These are phyloP conservation scores for Calyptommatus sinebrachiatus DNA, from an alignment of 2,113 vertebrate genomes.

Conservation along the genomic window DNA sequence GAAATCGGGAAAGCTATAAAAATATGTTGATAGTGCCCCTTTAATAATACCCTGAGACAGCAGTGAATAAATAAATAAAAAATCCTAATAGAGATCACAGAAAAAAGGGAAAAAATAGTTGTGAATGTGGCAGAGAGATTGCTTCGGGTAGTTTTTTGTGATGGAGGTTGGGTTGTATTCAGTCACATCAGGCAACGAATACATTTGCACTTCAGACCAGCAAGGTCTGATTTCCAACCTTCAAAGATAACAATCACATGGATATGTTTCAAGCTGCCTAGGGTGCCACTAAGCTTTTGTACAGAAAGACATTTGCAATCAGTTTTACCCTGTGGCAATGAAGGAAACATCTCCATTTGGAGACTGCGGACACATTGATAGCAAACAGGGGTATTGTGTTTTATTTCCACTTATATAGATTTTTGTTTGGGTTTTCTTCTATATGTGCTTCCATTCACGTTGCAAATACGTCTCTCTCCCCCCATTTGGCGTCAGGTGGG, in stretches of 20 bases:
- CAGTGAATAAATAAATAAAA: constrained; percentile 33
- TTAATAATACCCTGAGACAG: constrained; percentile 34
- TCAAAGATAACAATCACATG: constrained; percentile 59
- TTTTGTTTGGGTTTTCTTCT: constrained; percentile 23
- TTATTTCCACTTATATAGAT: background rate
- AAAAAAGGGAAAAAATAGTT: constrained; percentile 1
- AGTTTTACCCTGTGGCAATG: constrained; percentile 50
- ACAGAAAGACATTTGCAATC: constrained; percentile 64
- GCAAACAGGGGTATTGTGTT: constrained; percentile 50
- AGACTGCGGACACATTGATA: constrained; percentile 56
- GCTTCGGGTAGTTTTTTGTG: background rate
- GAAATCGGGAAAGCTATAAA: constrained; percentile 6
- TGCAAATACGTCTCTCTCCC: background rate
- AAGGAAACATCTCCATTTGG: constrained; percentile 57
- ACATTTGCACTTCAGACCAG: constrained; percentile 43
- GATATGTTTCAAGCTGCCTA: constrained; percentile 64
- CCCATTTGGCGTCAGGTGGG: background rate
- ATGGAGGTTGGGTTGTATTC: constrained; percentile 21
- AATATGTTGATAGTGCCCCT: constrained; percentile 35
- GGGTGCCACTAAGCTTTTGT: constrained; percentile 52
- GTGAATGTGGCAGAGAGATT: constrained; percentile 24
- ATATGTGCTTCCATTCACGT: constrained; percentile 2
- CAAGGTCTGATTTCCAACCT: constrained; percentile 55
- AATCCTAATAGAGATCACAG: constrained; percentile 16
- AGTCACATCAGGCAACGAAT: constrained; percentile 19